Evolutionary conservation across 35 echinoderm and acorn worm species (phyloP), one percentile per base, ranked within the genome.

Genomic region (Hemicentrotus pulcherrimus): DNA sequence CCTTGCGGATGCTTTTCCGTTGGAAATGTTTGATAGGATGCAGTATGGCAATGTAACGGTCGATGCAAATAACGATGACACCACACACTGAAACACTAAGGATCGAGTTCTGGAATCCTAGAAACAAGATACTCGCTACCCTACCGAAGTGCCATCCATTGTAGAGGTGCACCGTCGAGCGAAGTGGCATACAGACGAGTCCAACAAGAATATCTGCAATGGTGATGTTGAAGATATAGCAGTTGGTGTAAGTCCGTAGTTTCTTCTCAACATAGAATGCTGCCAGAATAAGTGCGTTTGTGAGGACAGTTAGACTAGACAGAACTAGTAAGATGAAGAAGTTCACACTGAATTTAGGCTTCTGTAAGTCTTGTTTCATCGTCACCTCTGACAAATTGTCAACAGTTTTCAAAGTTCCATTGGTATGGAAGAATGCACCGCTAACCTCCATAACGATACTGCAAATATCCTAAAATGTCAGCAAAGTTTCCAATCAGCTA

Each of bases 21-120:
- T 86, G 85, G 30, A 32, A 91, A 50, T 96, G 95, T 52, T 31
- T 86, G 32, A 96, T 55, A 3, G 95, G 95, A 46, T 96, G 35
- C 30, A 92, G 86, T 10, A 78, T 78, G 65, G 65, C 65, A 28
- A 78, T 78, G 65, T 78, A 78, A 78, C 65, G 22, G 24, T 78
- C 65, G 7, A 78, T 28, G 65, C 65, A 78, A 78, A 78, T 78
- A 0, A 78, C 65, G 65, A 78, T 78, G 0, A 28, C 28, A 78
- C 22, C 65, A n/a, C 22, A 78, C 5, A 78, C 65, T n/a, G 65
- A 78, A 28, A 91, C 71, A 8, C 91, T 19, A 15, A 88, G 46
- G 10, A 94, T 58, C 7, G 78, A 47, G 48, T 96, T 47, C 48
- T 96, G 48, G 19, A 94, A n/a, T 9, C 87, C 52, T 32, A 19